Evolutionary conservation across 2,113 vertebrate species (phyloP).

Genomic region (Sisor rabdophorus): DNA sequence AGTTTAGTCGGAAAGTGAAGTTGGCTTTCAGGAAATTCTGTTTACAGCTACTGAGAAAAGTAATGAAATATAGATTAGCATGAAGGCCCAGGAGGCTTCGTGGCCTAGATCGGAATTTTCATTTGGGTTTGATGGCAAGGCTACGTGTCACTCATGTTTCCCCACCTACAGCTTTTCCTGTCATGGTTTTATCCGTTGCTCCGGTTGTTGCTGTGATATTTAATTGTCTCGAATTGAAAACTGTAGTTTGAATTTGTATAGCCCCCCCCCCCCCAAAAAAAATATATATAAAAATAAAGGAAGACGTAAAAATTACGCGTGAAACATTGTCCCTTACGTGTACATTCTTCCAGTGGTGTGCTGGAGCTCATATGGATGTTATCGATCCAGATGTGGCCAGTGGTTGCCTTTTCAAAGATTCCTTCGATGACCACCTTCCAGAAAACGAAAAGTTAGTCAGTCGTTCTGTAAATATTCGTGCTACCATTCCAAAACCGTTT

Average conservation of each 20-base stretch:
- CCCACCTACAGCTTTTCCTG: constrained; percentile 39
- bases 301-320: background rate
- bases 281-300: too few species aligned
- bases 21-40: constrained; percentile 60
- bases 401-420: constrained; percentile 76
- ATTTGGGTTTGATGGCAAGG: constrained; percentile 53
- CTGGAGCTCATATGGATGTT: constrained; percentile 83
- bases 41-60: constrained; percentile 67
- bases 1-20: constrained; percentile 5
- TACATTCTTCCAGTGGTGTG: constrained; percentile 84
- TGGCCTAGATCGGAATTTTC: constrained; percentile 68
- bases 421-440: constrained; percentile 90
- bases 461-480: too few species aligned
- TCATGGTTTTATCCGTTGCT: constrained; percentile 27
- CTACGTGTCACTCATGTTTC: constrained; percentile 31
- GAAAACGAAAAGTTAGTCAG: constrained; percentile 5
- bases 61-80: constrained; percentile 76
- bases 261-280: too few species aligned
- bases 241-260: background rate
- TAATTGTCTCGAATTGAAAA: background rate
- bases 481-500: background rate
- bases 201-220: constrained; percentile 19
- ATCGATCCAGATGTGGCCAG: constrained; percentile 88
- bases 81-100: constrained; percentile 63
- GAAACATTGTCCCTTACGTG: constrained; percentile 75